phyloP scores from a whole-genome alignment of 2,888 invertebrate genomes.

The Lydus trimaculatus region DNA sequence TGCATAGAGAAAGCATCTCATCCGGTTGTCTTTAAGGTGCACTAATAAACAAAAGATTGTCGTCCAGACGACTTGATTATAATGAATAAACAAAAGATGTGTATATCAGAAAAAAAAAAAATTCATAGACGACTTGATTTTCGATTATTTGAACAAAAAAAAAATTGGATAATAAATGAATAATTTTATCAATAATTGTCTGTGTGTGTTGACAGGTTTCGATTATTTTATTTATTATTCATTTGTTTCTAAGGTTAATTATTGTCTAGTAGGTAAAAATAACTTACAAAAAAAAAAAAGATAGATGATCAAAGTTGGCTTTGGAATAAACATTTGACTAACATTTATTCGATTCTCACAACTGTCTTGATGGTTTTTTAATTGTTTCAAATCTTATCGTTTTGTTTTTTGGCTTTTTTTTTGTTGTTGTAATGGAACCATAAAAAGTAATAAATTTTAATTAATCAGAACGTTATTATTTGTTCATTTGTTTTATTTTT shows the following conservation, averaged over 20 bases:
- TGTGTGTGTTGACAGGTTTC: background rate
- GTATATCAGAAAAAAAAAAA: background rate
- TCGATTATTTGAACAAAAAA: no score
- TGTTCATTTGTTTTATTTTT: no score
- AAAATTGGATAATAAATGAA: background rate
- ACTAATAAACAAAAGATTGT: conserved; percentile 10
- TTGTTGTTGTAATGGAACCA: no score
- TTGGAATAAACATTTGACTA: background rate
- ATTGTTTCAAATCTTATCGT: background rate
- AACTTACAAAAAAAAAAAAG: background rate
- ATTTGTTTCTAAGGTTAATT: background rate
- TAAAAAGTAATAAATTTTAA: no score
- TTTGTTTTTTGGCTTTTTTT: no score
- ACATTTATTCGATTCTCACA: background rate
- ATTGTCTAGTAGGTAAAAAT: no score
- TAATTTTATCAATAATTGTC: background rate
- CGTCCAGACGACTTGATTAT: conserved; percentile 9
- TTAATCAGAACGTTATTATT: no score
- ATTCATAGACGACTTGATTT: background rate
- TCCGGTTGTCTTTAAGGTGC: conserved; percentile 11
- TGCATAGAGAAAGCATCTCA: background rate
- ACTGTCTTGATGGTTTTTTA: background rate
- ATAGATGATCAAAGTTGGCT: background rate
- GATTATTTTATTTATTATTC: background rate
- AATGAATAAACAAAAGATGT: background rate